phyloP scores from a whole-genome alignment of 2,797 vertebrate genomes.

The Paedocypris micromegethes region DNA sequence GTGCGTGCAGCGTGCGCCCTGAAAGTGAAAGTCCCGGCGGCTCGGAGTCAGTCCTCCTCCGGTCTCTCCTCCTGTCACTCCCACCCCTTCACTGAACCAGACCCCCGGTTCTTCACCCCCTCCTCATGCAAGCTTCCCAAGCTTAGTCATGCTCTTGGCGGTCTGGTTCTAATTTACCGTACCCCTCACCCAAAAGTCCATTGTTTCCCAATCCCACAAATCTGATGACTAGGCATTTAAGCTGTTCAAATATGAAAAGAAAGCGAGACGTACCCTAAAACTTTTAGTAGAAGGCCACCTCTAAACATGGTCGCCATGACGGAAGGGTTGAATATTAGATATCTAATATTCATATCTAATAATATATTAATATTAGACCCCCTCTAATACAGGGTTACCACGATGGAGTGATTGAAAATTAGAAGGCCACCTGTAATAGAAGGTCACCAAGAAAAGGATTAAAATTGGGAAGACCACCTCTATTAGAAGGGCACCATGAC shows the following conservation, averaged over 20 bases:
- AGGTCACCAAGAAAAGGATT: no score
- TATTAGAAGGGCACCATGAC: no score
- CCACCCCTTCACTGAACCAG: constrained; percentile 54
- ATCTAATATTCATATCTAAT: no score
- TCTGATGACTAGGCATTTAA: constrained; percentile 11
- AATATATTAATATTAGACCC: no score
- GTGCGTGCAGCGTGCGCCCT: constrained; percentile 25
- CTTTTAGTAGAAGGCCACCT: no score
- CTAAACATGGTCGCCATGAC: no score
- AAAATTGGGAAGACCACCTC: no score
- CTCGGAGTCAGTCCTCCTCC: constrained; percentile 38
- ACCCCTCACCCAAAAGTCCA: background rate
- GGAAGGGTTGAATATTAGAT: no score
- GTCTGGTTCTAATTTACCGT: constrained; percentile 67
- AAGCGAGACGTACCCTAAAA: background rate
- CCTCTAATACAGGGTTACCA: no score
- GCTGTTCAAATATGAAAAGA: background rate
- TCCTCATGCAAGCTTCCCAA: constrained; percentile 48
- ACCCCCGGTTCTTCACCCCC: constrained; percentile 41
- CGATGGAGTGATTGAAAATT: no score
- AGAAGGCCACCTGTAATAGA: no score
- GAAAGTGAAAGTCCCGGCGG: constrained; percentile 70
- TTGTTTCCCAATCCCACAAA: background rate
- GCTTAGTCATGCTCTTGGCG: constrained; percentile 68
- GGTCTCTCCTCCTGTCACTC: constrained; percentile 49